phyloP scores from a whole-genome alignment of 2,888 invertebrate species.

The Poecilus cupreus region DNA sequence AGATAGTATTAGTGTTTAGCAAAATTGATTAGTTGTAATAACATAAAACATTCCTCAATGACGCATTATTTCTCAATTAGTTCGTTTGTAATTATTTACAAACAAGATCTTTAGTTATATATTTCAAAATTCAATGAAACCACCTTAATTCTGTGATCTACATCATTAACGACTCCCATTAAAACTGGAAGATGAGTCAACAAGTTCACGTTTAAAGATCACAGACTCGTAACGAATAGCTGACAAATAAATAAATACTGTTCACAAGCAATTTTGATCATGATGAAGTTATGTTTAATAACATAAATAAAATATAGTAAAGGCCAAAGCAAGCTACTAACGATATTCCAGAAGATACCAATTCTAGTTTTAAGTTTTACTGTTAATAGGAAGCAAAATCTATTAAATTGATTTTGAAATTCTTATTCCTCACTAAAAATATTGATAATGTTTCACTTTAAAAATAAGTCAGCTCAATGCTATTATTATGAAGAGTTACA shows the following conservation, averaged over 20 bases:
- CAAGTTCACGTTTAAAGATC: slow-evolving; percentile 62
- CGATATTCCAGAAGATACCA: slow-evolving; percentile 6
- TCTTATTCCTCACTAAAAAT: neutral
- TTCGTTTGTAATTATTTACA: slow-evolving; percentile 13
- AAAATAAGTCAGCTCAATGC: slow-evolving; percentile 19
- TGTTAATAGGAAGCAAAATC: slow-evolving; percentile 35
- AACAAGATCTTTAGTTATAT: slow-evolving; percentile 27
- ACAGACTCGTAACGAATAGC: slow-evolving; percentile 55
- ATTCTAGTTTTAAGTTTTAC: slow-evolving; percentile 16
- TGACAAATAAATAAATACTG: slow-evolving; percentile 41
- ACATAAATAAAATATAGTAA: slow-evolving; percentile 15
- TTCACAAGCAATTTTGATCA: slow-evolving; percentile 38
- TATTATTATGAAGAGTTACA: neutral
- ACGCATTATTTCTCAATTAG: slow-evolving; percentile 39
- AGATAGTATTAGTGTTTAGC: no score
- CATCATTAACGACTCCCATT: slow-evolving; percentile 69
- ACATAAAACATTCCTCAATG: slow-evolving; percentile 35
- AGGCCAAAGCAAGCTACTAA: slow-evolving; percentile 40
- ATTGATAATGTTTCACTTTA: neutral
- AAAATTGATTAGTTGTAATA: no score
- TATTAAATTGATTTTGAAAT: neutral
- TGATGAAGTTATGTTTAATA: slow-evolving; percentile 23
- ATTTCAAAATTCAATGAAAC: slow-evolving; percentile 40
- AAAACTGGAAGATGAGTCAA: slow-evolving; percentile 72
- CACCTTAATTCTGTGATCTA: slow-evolving; percentile 40